Conservation (phyloP, 2,113 vertebrate species). For the Corvus moneduloides region DNA sequence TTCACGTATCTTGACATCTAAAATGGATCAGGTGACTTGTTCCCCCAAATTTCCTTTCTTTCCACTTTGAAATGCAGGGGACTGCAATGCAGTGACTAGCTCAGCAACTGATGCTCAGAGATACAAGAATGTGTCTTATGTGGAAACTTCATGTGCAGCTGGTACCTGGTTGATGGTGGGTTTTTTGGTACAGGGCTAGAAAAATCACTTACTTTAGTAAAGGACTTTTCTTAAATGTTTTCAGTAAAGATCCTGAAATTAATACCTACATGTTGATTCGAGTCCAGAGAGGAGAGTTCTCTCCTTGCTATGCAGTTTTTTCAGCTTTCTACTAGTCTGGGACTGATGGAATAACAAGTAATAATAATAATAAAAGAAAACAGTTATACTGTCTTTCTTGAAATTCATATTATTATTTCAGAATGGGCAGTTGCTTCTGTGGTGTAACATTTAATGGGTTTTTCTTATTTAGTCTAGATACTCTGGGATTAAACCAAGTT, state of each 20-base stretch:
- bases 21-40: not conserved
- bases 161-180: not conserved
- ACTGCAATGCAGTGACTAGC: not conserved
- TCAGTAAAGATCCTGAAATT: not conserved
- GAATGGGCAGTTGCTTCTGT: not conserved
- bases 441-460: not conserved
- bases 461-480: not conserved
- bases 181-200: not conserved
- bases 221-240: not conserved
- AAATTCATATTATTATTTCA: not conserved
- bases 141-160: not conserved
- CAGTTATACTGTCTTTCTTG: not conserved
- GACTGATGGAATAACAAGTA: not conserved
- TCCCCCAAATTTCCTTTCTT: not conserved
- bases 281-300: not conserved
- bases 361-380: not conserved
- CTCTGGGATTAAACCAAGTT: not conserved
- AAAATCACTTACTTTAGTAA: not conserved
- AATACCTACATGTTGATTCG: not conserved
- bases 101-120: not conserved
- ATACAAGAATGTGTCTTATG: not conserved
- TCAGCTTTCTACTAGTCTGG: not conserved
- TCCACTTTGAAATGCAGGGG: not conserved
- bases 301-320: not conserved
- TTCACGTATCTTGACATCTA: not conserved